Conservation (phyloP, 2,113 vertebrate species). For the Cephalopholis sonnerati region DNA sequence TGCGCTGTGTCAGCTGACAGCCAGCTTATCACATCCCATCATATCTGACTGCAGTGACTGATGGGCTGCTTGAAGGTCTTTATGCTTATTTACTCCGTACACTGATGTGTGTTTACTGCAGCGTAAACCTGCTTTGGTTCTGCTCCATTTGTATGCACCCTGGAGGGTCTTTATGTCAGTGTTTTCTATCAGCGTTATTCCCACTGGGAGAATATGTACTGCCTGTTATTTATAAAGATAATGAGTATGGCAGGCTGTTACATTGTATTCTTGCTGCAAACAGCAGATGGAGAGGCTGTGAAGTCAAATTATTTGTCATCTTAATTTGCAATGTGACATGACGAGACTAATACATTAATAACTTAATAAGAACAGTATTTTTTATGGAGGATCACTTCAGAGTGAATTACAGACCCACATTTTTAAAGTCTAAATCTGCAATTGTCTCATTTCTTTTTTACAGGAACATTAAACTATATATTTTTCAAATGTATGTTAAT, state of each 20-base stretch:
- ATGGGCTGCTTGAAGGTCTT: slow-evolving; percentile 1
- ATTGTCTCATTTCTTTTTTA: not conserved
- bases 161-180: slow-evolving; percentile 1
- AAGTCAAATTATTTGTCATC: not conserved
- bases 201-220: not conserved
- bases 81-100: not conserved
- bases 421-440: not conserved
- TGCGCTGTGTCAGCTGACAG: slow-evolving; percentile 1
- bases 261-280: not conserved
- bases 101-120: not conserved
- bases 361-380: not conserved
- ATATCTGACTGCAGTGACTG: not conserved
- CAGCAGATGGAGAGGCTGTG: not conserved
- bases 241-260: slow-evolving; percentile 16
- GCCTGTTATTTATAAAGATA: slow-evolving; percentile 2
- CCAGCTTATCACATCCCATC: not conserved
- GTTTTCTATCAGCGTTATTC: not conserved
- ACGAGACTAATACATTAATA: not conserved
- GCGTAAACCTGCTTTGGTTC: not conserved
- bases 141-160: not conserved
- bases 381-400: not conserved
- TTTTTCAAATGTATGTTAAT: not conserved
- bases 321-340: not conserved
- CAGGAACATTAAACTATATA: not conserved
- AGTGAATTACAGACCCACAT: not conserved